Conservation (phyloP, 1,140 invertebrate genomes). For the Bombus turneri region DNA sequence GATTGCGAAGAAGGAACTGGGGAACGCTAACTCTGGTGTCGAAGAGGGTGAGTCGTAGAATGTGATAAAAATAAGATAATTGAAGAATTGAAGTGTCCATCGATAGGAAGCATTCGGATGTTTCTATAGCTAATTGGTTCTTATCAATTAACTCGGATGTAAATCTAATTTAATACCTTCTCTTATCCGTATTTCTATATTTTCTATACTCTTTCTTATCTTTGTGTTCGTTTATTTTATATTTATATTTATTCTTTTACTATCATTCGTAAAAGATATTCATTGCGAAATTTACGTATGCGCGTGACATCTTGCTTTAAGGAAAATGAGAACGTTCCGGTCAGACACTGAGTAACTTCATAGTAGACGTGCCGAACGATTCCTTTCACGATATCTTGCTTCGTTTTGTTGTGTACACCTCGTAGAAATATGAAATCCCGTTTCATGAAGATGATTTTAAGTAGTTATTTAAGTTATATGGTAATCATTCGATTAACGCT, state of each 20-base stretch:
- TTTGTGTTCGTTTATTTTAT: background rate
- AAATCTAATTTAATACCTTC: background rate
- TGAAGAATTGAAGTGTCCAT: background rate
- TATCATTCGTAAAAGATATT: background rate
- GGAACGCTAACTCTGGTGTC: background rate
- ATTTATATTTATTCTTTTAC: background rate
- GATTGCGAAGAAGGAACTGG: background rate
- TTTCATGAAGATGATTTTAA: background rate
- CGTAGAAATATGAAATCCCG: background rate
- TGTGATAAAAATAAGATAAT: background rate
- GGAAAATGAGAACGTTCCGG: background rate
- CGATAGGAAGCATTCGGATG: background rate
- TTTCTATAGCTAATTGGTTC: background rate
- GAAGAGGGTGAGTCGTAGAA: constrained; percentile 5
- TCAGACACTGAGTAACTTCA: background rate
- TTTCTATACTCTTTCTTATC: background rate
- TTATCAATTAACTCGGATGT: background rate
- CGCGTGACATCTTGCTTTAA: background rate
- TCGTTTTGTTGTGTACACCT: background rate
- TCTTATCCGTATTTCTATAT: no score
- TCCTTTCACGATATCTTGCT: no score
- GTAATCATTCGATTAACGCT: constrained; percentile 17
- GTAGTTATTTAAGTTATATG: background rate
- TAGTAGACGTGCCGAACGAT: background rate
- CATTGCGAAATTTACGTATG: background rate